Conservation (phyloP, 35 echinoderm and acorn worm species). For the Lytechinus variegatus region DNA sequence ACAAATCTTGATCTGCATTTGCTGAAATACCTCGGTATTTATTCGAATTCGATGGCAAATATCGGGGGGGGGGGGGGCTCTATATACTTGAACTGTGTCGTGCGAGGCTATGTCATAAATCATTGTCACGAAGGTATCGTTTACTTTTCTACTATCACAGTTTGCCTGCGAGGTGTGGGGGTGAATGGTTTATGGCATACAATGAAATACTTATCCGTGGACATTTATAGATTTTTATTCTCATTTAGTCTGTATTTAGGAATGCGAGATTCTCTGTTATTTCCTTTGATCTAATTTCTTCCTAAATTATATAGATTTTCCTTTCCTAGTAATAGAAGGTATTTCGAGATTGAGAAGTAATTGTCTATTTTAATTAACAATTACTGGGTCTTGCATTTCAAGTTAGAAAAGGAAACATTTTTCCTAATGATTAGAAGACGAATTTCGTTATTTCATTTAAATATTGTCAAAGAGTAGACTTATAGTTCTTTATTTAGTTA, state of each 20-base stretch:
- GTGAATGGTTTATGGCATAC: background rate
- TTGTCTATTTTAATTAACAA: no score
- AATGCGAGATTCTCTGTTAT: background rate
- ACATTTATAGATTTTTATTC: background rate
- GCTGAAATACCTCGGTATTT: background rate
- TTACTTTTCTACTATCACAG: background rate
- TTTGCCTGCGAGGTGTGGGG: background rate
- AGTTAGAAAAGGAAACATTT: no score
- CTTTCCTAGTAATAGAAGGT: no score
- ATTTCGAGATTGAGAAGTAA: no score
- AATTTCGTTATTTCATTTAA: no score
- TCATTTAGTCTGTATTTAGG: background rate
- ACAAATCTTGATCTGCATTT: background rate
- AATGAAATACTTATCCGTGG: background rate
- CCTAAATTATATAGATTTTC: background rate
- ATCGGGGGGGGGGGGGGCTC: background rate
- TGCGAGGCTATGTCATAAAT: background rate
- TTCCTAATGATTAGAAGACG: no score
- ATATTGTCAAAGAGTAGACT: no score
- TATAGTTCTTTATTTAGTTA: no score
- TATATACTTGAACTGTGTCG: background rate
- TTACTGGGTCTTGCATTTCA: no score
- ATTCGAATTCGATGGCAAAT: background rate
- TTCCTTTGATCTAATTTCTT: background rate
- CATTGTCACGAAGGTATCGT: background rate